These are phyloP conservation scores for Sinotaia quadrata DNA, from an alignment of 2,888 invertebrate genomes.

Conservation along the genomic window DNA sequence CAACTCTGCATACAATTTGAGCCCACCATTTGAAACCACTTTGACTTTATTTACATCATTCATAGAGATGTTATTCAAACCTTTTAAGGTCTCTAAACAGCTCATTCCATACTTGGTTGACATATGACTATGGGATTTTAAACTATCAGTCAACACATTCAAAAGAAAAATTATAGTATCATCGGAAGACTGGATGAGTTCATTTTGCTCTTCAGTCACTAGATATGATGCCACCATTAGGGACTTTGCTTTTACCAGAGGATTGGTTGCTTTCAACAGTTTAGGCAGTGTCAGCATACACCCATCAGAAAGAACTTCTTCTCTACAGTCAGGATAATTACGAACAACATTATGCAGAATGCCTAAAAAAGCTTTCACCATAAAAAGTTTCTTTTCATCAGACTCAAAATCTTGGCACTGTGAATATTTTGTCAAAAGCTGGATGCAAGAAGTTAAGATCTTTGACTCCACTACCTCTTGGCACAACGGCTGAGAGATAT, in stretches of 20 bases:
- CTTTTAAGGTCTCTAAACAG: conserved; percentile 61
- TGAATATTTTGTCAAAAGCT: conserved; percentile 19
- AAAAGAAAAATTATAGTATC: conserved; percentile 62
- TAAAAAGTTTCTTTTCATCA: conserved; percentile 46
- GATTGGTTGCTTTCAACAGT: conserved; percentile 37
- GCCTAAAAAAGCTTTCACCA: conserved; percentile 64
- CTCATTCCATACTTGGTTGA: conserved; percentile 65
- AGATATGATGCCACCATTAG: conserved; percentile 66
- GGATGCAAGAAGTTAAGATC: conserved; percentile 22
- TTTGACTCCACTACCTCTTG: conserved; percentile 45
- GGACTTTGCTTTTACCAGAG: conserved; percentile 63
- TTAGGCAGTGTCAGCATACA: conserved; percentile 47
- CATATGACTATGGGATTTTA: conserved; percentile 59
- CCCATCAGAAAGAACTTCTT: conserved; percentile 45
- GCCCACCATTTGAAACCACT: conserved; percentile 52
- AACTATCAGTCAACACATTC: conserved; percentile 57
- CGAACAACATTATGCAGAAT: conserved; percentile 65
- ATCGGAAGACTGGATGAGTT: conserved; percentile 57
- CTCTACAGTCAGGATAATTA: conserved; percentile 55
- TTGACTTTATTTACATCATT: conserved; percentile 66
- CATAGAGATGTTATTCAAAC: conserved; percentile 59
- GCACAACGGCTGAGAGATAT: conserved; percentile 56
- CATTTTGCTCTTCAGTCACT: conserved; percentile 63
- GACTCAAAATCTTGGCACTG: conserved; percentile 28
- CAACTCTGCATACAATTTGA: conserved; percentile 50